phyloP scores from a whole-genome alignment of 2,113 vertebrate genomes.

The Sciurus niger region DNA sequence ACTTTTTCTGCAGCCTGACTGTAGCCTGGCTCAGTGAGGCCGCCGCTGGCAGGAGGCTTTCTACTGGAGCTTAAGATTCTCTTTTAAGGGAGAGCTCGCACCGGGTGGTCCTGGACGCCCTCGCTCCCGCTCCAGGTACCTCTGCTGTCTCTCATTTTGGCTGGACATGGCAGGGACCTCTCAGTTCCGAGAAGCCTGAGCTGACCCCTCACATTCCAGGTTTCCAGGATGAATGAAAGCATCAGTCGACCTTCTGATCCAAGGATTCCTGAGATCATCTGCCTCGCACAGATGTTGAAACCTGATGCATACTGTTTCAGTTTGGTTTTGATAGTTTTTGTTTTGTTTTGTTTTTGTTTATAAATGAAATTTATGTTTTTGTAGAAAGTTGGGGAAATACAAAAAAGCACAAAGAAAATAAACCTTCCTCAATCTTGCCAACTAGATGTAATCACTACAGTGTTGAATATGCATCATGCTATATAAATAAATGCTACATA shows the following conservation, averaged over 20 bases:
- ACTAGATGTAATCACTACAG: neutral
- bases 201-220: neutral
- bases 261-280: neutral
- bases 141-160: neutral
- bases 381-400: neutral
- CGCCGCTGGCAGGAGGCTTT: neutral
- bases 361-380: slow-evolving; percentile 41
- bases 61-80: neutral
- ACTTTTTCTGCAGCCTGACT: neutral
- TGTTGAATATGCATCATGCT: neutral
- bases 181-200: neutral
- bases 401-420: slow-evolving; percentile 28
- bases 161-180: neutral
- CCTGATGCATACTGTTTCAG: neutral
- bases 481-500: neutral
- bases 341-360: neutral
- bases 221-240: slow-evolving; percentile 30
- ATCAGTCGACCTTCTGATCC: neutral
- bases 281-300: neutral
- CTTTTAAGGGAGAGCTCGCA: neutral
- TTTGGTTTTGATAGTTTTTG: neutral
- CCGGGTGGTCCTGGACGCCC: neutral
- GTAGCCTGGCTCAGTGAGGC: neutral
- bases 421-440: neutral
- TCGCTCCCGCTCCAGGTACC: neutral